Evolutionary conservation across 2,888 invertebrate species (phyloP).

Genomic region (Hypena proboscidalis): DNA sequence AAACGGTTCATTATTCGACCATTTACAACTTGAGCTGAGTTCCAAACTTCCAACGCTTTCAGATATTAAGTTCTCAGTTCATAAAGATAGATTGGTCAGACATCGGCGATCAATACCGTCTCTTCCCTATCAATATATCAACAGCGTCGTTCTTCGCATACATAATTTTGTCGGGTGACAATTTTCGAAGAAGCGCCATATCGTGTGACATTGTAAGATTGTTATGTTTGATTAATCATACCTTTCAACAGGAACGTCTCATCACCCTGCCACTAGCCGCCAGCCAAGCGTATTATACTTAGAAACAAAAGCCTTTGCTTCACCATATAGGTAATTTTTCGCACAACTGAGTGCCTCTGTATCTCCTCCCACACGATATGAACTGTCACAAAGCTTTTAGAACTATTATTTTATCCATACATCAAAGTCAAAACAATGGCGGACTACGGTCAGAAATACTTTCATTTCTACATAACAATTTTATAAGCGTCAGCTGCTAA

Average conservation of each 20-base stretch:
- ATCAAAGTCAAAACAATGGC: constrained; percentile 26
- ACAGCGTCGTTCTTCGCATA: constrained; percentile 2
- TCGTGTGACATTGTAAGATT: constrained; percentile 17
- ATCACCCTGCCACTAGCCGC: constrained; percentile 37
- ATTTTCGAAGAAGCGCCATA: constrained; percentile 18
- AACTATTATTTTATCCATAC: constrained; percentile 24
- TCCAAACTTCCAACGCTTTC: too few species aligned
- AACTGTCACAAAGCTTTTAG: constrained; percentile 32
- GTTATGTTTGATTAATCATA: constrained; percentile 19
- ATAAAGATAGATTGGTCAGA: background rate
- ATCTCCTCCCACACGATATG: constrained; percentile 27
- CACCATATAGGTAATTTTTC: constrained; percentile 39
- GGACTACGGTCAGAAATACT: constrained; percentile 7
- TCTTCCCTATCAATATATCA: constrained; percentile 1
- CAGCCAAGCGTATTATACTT: constrained; percentile 27
- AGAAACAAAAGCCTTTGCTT: constrained; percentile 27
- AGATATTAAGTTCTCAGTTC: too few species aligned
- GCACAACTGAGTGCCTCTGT: constrained; percentile 38
- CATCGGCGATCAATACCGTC: background rate
- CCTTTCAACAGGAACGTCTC: constrained; percentile 29
- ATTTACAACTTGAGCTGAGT: too few species aligned
- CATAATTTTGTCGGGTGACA: constrained; percentile 7
- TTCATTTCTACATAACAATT: too few species aligned
- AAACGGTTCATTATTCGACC: too few species aligned
- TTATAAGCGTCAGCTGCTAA: too few species aligned